These are phyloP conservation scores for Amphipyra berbera DNA, from an alignment of 2,888 invertebrate species.

Conservation along the genomic window DNA sequence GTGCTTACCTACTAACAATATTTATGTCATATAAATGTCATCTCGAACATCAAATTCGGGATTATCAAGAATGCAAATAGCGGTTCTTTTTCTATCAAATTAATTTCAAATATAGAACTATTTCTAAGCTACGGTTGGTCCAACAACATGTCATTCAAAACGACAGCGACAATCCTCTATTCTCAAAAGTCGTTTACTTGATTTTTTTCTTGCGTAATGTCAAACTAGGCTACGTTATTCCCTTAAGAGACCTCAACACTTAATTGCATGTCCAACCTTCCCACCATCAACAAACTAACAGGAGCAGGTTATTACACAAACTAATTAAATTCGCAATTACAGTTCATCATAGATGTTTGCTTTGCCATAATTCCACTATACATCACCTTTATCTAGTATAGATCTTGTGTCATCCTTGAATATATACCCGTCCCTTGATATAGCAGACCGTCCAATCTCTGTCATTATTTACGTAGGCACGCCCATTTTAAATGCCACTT, in stretches of 20 bases:
- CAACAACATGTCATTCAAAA: too few relatives aligned
- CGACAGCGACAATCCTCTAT: too few relatives aligned
- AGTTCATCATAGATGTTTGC: slow-evolving; percentile 40
- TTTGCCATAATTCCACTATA: slow-evolving; percentile 35
- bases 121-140: too few relatives aligned
- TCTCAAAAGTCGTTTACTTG: too few relatives aligned
- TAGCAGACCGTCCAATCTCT: slow-evolving; percentile 40
- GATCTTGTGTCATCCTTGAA: slow-evolving; percentile 23
- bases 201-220: slow-evolving; percentile 3
- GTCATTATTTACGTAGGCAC: slow-evolving; percentile 65
- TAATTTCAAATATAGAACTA: too few relatives aligned
- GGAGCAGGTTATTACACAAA: slow-evolving; percentile 44
- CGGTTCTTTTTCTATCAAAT: too few relatives aligned
- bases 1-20: too few relatives aligned
- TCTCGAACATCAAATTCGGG: too few relatives aligned
- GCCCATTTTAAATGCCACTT: slow-evolving; percentile 63
- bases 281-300: slow-evolving; percentile 22
- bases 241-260: slow-evolving; percentile 20
- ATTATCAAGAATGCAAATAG: too few relatives aligned
- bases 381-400: slow-evolving; percentile 30
- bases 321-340: slow-evolving; percentile 50
- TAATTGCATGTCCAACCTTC: slow-evolving; percentile 42
- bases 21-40: too few relatives aligned
- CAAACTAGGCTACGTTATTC: slow-evolving; percentile 18
- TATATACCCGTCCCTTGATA: slow-evolving; percentile 26